A percentile compares a stretch with the other conserved stretches of the same genome.
Conservation (phyloP, 2,888 invertebrate genomes). For the Erebia palarica region DNA sequence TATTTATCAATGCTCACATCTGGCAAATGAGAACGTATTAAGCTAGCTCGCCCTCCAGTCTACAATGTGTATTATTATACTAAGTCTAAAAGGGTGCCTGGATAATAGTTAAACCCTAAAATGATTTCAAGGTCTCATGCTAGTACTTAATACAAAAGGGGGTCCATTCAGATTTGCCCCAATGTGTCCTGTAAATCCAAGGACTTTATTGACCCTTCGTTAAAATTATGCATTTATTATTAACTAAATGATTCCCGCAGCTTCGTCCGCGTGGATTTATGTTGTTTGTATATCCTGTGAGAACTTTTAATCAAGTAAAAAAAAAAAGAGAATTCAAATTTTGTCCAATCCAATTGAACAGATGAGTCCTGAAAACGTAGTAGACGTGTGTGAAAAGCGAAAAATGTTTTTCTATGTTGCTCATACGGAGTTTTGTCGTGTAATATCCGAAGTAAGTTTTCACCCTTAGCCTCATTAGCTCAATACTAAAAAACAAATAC, state of each 20-base stretch:
- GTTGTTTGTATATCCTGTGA: background rate
- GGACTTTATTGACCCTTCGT: slow-evolving; percentile 28
- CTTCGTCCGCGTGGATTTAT: too few relatives aligned
- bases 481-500: too few relatives aligned
- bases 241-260: background rate
- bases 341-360: too few relatives aligned
- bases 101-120: slow-evolving; percentile 13
- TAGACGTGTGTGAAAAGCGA: too few relatives aligned
- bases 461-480: too few relatives aligned
- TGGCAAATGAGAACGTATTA: slow-evolving; percentile 10
- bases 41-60: slow-evolving; percentile 4
- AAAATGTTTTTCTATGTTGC: too few relatives aligned
- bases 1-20: slow-evolving; percentile 11
- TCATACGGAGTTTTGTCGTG: too few relatives aligned
- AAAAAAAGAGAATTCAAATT: too few relatives aligned
- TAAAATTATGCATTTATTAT: slow-evolving; percentile 5
- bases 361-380: too few relatives aligned
- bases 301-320: too few relatives aligned
- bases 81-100: slow-evolving; percentile 20
- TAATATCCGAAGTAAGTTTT: too few relatives aligned
- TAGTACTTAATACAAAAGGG: slow-evolving; percentile 11
- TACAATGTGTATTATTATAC: slow-evolving; percentile 15
- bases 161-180: background rate
- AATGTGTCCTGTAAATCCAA: slow-evolving; percentile 21
- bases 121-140: slow-evolving; percentile 26